phyloP scores from a whole-genome alignment of 2,113 vertebrate species.

The Corythaeola cristata region DNA sequence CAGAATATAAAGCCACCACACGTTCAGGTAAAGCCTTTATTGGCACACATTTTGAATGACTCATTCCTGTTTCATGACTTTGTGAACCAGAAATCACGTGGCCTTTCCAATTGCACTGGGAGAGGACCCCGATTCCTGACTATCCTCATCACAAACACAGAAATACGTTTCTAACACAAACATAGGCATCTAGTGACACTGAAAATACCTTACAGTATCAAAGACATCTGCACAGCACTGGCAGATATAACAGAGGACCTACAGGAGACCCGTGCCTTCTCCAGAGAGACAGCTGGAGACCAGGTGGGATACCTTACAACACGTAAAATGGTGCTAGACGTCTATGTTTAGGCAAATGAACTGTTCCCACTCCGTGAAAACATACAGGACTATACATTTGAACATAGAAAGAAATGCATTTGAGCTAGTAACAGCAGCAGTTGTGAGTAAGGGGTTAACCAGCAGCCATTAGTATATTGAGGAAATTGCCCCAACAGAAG shows the following conservation, averaged over 20 bases:
- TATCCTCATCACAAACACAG: background rate
- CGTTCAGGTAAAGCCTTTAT: background rate
- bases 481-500: conserved; percentile 72
- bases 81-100: background rate
- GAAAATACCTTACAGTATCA: background rate
- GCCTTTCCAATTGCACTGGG: background rate
- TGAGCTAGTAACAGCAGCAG: background rate
- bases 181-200: background rate
- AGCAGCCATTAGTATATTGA: conserved; percentile 39
- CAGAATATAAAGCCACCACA: background rate
- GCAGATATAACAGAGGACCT: background rate
- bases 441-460: conserved; percentile 58
- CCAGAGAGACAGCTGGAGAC: background rate
- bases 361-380: background rate
- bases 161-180: background rate
- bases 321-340: background rate
- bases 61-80: background rate
- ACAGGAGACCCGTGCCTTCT: background rate
- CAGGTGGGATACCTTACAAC: background rate
- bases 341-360: background rate
- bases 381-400: background rate
- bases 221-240: background rate
- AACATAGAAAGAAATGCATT: background rate
- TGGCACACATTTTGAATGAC: background rate
- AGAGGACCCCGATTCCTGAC: background rate